A percentile compares a stretch with the other conserved stretches of the same genome.
Evolutionary conservation across 1,140 invertebrate genomes (phyloP).

Genomic region (Aphelenchoides avenae): DNA sequence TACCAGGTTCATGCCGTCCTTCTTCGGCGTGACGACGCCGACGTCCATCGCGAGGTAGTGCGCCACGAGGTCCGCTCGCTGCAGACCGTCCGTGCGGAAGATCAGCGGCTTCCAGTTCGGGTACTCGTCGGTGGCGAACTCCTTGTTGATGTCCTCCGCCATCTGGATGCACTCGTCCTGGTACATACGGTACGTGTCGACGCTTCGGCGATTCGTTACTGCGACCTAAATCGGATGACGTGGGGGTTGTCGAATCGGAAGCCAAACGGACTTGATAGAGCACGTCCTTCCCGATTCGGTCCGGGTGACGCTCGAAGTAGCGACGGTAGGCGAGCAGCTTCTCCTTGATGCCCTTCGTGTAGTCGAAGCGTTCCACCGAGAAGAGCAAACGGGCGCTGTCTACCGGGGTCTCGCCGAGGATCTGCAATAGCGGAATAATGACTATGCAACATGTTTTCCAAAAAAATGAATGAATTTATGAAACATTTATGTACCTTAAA

Average conservation of each 20-base stretch:
- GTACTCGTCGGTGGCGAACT: conserved; percentile 34
- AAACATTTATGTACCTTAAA: too few species aligned
- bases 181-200: conserved; percentile 58
- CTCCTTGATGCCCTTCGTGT: conserved; percentile 57
- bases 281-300: conserved; percentile 54
- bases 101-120: conserved; percentile 52
- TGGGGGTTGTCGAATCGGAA: background rate
- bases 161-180: conserved; percentile 56
- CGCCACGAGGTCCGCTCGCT: conserved; percentile 51
- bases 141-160: conserved; percentile 50
- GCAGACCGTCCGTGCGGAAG: conserved; percentile 58
- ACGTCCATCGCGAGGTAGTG: conserved; percentile 59
- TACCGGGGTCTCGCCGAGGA: conserved; percentile 48
- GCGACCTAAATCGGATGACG: conserved; percentile 51
- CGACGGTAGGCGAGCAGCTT: conserved; percentile 52
- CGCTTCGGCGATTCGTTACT: conserved; percentile 54
- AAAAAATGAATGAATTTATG: too few species aligned
- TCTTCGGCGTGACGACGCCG: conserved; percentile 57
- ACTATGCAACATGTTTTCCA: too few species aligned
- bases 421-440: too few species aligned
- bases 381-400: conserved; percentile 55
- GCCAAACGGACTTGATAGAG: conserved; percentile 57
- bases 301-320: conserved; percentile 55
- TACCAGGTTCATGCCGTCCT: conserved; percentile 58
- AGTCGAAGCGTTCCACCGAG: conserved; percentile 58